Percentiles rank a stretch among this genome's conserved stretches.
Conservation (phyloP, 2,113 vertebrate genomes). For the Podilymbus podiceps region DNA sequence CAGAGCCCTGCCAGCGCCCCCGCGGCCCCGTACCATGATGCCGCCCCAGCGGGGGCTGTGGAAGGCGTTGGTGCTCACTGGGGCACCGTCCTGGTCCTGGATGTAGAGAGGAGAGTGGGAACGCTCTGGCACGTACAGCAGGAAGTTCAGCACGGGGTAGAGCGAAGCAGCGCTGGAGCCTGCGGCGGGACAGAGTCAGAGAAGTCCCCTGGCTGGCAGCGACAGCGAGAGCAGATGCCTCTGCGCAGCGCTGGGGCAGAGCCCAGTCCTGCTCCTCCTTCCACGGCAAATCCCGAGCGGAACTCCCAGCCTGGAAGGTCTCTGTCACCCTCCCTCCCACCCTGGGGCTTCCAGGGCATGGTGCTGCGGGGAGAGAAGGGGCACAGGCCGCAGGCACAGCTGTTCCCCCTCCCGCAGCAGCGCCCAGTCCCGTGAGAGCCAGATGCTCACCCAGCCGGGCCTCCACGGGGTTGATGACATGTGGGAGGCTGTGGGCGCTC, state of each 20-base stretch:
- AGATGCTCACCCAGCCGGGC: constrained; percentile 85
- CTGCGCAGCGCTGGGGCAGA: accelerated
- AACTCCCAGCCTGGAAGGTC: neutral
- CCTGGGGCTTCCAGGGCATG: accelerated
- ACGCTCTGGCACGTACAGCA: constrained; percentile 90
- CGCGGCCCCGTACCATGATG: constrained; percentile 82
- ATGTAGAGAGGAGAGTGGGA: constrained; percentile 90
- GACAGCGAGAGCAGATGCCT: neutral
- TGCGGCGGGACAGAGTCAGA: constrained; percentile 12
- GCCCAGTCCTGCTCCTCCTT: neutral
- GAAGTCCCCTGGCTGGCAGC: neutral
- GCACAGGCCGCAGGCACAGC: neutral
- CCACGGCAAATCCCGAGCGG: neutral
- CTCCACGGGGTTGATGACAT: constrained; percentile 97
- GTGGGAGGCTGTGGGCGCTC: constrained; percentile 87
- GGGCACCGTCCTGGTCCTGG: constrained; percentile 81
- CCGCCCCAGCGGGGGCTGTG: constrained; percentile 97
- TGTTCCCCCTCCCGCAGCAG: neutral
- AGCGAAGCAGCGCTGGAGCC: constrained; percentile 93
- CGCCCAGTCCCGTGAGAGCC: accelerated
- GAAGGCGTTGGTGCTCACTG: constrained; percentile 88
- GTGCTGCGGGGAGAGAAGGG: neutral
- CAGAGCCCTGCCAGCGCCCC: neutral
- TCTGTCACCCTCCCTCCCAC: neutral
- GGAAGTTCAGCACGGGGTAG: constrained; percentile 92